Evolutionary conservation across 1,140 invertebrate genomes (phyloP).

Genomic region (Drosophila neocordata): DNA sequence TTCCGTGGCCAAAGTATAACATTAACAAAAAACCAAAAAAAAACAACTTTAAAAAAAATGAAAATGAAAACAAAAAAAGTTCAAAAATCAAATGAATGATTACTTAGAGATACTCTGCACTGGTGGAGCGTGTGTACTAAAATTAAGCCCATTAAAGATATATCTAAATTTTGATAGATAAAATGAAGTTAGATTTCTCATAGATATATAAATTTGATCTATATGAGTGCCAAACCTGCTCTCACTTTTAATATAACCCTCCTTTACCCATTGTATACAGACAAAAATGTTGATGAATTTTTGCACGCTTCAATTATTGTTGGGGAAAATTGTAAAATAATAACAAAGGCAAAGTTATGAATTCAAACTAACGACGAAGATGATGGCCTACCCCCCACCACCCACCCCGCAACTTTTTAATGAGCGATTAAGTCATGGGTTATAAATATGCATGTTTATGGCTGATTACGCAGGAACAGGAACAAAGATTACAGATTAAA

Average conservation of each 20-base stretch:
- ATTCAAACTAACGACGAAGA: conserved; percentile 25
- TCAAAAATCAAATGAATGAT: neutral
- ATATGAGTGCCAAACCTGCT: neutral
- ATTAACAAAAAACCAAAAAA: conserved; percentile 7
- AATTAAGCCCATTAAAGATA: no score
- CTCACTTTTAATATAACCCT: neutral
- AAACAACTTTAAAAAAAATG: neutral
- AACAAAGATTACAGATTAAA: conserved; percentile 10
- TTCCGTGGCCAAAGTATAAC: conserved; percentile 49
- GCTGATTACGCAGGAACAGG: conserved; percentile 32
- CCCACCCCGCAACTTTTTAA: conserved; percentile 31
- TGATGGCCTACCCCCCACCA: neutral
- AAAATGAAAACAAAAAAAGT: conserved; percentile 24
- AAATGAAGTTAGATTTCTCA: no score
- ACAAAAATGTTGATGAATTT: conserved; percentile 41
- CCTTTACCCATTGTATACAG: neutral
- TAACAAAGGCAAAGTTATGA: conserved; percentile 53
- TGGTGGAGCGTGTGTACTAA: no score
- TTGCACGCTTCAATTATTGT: conserved; percentile 74
- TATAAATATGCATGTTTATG: conserved; percentile 44
- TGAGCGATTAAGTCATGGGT: conserved; percentile 55
- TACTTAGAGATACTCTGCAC: neutral
- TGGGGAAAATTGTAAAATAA: conserved; percentile 56
- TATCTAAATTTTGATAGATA: no score
- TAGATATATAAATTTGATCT: no score